Evolutionary conservation across 2,113 vertebrate genomes (phyloP), one percentile per base, ranked within the genome.

Genomic region (Martes martes): DNA sequence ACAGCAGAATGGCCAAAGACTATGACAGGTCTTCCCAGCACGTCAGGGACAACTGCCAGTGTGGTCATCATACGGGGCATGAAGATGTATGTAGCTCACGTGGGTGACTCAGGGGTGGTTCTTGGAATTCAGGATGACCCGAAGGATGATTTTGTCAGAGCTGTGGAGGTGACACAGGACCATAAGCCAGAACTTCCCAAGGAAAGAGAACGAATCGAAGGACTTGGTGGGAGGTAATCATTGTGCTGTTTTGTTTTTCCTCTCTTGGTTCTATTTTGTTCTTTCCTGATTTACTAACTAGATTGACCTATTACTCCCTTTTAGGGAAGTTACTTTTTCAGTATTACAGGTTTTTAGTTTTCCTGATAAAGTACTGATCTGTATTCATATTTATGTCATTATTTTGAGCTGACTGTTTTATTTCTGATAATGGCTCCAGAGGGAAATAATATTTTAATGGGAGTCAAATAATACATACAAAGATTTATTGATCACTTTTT

Each of bases 1-100:
- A 97, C 98, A 99, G 99, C 99, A 61, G 99, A 99, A 97, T 99
- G 99, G 99, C 99, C 99, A 2, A 99, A 99, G 98, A 99, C 99
- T 2, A 99, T 99, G 91, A 99, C 99, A 0, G 99, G 99, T 26
- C 99, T 99, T 74, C 99, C 99, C 16, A 99, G 99, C 96, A 99
- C 99, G 0, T 99, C 99, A 0, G 99, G 99, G 71, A 99, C 99
- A 73, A 99, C 99, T 7, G 99, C 99, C 95, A 99, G 99, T 0
- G 99, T 99, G 96, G 99, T 99, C 2, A 99, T 99, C 96, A 99
- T 99, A 97, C 99, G 99, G 0, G 99, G 99, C 21, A 99, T 99
- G 67, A 99, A 99, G 98, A 99, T 99, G 99, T 99, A 99, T 8
- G 99, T 99, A 42, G 99, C 99, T 18, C 99, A 99, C 0, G 99